phyloP scores from a whole-genome alignment of 2,797 vertebrate species.

The Catostomus latipinnis region DNA sequence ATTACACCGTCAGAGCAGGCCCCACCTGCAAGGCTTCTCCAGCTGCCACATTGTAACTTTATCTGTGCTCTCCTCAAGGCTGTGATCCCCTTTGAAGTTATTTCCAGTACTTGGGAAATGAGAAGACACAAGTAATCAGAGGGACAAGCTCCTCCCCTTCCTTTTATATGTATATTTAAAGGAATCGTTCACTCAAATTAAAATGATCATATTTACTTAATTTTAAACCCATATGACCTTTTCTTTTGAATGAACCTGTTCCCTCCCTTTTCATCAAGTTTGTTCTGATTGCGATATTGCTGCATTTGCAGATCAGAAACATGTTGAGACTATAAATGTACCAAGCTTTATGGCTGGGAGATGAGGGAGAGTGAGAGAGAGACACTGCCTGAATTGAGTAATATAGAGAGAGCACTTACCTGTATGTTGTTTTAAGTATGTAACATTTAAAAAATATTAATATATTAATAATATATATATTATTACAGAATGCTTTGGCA shows the following conservation, averaged over 20 bases:
- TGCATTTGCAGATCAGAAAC: constrained; percentile 4
- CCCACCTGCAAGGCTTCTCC: constrained; percentile 81
- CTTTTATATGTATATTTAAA: no score
- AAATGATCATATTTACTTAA: no score
- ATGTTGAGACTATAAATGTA: constrained; percentile 10
- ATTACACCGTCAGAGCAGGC: constrained; percentile 79
- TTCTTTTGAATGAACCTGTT: background rate
- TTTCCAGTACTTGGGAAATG: constrained; percentile 82
- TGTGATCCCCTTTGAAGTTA: constrained; percentile 84
- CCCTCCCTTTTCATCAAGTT: background rate
- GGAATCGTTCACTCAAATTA: no score
- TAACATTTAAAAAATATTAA: no score
- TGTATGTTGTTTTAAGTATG: no score
- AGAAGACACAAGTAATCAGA: constrained; percentile 63
- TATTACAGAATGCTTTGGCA: no score
- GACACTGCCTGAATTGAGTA: no score
- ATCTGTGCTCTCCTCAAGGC: constrained; percentile 80
- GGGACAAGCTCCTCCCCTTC: constrained; percentile 62
- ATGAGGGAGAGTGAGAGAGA: background rate
- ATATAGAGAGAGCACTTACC: no score
- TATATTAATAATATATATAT: no score
- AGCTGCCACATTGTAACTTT: constrained; percentile 85
- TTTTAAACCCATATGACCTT: no score
- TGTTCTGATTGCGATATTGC: constrained; percentile 2
- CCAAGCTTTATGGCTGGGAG: constrained; percentile 23